Evolutionary conservation across 1,140 invertebrate genomes (phyloP).

Genomic region (Cherax destructor): DNA sequence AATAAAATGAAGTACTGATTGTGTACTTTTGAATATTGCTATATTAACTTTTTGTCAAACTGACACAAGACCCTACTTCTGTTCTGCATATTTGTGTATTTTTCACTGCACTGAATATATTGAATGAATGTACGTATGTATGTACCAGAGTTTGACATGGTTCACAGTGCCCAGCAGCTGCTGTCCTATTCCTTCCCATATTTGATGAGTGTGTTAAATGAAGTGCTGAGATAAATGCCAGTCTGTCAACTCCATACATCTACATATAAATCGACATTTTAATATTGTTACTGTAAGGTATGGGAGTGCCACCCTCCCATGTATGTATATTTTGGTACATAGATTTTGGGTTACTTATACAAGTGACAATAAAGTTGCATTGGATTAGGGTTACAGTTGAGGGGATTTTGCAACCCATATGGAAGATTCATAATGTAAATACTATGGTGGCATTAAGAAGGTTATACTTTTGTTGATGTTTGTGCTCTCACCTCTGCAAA

Average conservation of each 20-base stretch:
- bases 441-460: conserved; percentile 44
- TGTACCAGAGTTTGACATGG: neutral
- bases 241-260: neutral
- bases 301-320: neutral
- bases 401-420: neutral
- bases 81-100: conserved; percentile 4
- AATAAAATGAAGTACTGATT: neutral
- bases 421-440: conserved; percentile 22
- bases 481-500: conserved; percentile 29
- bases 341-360: conserved; percentile 12
- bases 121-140: neutral
- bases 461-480: conserved; percentile 18
- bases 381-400: conserved; percentile 1
- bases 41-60: neutral
- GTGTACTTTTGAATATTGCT: neutral
- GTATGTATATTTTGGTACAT: conserved; percentile 54
- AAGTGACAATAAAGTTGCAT: neutral
- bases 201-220: conserved; percentile 3
- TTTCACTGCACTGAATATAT: conserved; percentile 2
- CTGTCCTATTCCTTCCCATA: neutral
- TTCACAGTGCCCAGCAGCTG: neutral
- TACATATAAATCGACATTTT: neutral
- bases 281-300: conserved; percentile 6
- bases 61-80: neutral
- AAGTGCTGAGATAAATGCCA: neutral